Evolutionary conservation across 2,113 vertebrate genomes (phyloP).

Genomic region (Antechinus flavipes): DNA sequence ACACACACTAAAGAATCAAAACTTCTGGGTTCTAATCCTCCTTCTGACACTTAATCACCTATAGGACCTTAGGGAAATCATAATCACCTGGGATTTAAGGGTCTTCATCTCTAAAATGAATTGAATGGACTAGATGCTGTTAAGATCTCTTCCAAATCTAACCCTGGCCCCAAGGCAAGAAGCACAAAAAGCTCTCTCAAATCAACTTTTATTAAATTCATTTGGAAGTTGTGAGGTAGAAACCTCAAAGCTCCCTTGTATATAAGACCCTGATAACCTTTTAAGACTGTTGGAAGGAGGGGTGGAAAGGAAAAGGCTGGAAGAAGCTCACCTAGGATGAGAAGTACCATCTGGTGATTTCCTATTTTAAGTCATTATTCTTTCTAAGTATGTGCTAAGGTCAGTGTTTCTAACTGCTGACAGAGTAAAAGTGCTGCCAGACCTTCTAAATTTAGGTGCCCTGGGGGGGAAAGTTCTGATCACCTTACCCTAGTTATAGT

Average conservation of each 20-base stretch:
- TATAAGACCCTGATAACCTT: background rate
- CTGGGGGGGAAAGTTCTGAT: background rate
- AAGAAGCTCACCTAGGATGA: background rate
- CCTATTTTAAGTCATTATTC: background rate
- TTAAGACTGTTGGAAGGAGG: background rate
- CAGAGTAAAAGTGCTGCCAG: background rate
- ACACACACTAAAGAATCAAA: background rate
- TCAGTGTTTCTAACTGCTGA: background rate
- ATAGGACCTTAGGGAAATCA: background rate
- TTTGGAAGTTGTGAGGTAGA: background rate
- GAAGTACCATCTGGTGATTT: background rate
- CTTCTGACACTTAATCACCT: background rate
- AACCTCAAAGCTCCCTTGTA: background rate
- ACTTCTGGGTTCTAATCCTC: background rate
- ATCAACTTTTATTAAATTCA: background rate
- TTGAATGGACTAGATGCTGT: background rate
- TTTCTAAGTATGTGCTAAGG: background rate
- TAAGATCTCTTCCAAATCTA: background rate
- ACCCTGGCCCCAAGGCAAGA: background rate
- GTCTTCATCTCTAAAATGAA: background rate
- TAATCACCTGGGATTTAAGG: background rate
- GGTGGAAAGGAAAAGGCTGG: background rate
- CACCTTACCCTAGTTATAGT: background rate
- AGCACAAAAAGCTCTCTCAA: background rate
- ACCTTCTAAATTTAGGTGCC: background rate